These are phyloP conservation scores for Dromaius novaehollandiae DNA, from an alignment of 2,113 vertebrate species.

Conservation along the genomic window DNA sequence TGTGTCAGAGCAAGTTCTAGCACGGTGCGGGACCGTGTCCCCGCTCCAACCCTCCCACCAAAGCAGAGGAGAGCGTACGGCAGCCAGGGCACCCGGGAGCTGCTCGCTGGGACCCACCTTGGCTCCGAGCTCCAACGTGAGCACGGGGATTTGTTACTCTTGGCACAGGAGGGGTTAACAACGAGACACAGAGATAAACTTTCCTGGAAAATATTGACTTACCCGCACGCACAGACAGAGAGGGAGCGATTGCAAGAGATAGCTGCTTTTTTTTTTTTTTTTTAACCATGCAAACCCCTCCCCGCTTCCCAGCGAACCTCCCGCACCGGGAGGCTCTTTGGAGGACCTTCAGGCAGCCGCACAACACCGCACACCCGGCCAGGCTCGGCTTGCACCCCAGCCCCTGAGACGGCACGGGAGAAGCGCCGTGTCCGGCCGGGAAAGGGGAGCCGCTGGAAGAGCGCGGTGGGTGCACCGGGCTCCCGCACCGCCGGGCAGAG, in stretches of 20 bases:
- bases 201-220: not conserved
- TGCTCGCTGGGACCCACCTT: not conserved
- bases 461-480: not conserved
- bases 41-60: not conserved
- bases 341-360: not conserved
- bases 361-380: too few relatives aligned
- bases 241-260: not conserved
- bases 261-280: accelerated
- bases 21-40: accelerated
- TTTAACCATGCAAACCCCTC: not conserved
- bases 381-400: too few relatives aligned
- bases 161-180: not conserved
- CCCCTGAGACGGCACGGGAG: not conserved
- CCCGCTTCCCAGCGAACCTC: not conserved
- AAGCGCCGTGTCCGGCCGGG: not conserved
- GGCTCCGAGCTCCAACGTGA: not conserved
- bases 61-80: not conserved
- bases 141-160: accelerated
- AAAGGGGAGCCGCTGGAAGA: not conserved
- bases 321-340: not conserved
- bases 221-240: not conserved
- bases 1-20: not conserved
- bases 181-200: not conserved
- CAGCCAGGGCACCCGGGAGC: not conserved
- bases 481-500: not conserved